A percentile compares a stretch with the other conserved stretches of the same genome.
Conservation (phyloP, 2,888 invertebrate species). For the Dione juno region DNA sequence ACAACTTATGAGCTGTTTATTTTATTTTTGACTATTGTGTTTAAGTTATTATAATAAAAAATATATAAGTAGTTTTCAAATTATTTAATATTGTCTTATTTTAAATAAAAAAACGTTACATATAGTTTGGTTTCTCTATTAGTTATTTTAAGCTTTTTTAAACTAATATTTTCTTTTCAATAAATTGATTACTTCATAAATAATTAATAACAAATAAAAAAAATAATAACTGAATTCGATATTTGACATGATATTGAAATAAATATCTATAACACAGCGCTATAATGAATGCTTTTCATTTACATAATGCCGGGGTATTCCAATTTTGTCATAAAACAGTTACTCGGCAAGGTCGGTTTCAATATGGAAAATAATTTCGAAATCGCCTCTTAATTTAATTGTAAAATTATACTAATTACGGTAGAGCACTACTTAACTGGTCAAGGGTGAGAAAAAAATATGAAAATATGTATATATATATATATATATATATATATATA, state of each 20-base stretch:
- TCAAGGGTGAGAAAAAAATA: conserved; percentile 2
- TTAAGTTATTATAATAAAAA: background rate
- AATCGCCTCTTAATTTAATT: conserved; percentile 7
- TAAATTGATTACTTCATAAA: background rate
- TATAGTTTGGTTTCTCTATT: background rate
- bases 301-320: conserved; percentile 63
- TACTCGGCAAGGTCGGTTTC: conserved; percentile 64
- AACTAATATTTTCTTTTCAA: no score
- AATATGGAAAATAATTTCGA: conserved; percentile 39
- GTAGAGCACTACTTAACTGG: background rate
- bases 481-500: no score
- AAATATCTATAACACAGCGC: conserved; percentile 51
- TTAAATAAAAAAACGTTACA: no score
- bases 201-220: conserved; percentile 3
- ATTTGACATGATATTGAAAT: conserved; percentile 11
- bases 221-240: background rate
- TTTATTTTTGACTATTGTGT: conserved; percentile 4
- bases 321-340: conserved; percentile 60
- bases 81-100: no score
- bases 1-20: conserved; percentile 44
- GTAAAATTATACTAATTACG: conserved; percentile 5
- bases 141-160: background rate
- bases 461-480: no score
- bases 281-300: conserved; percentile 54
- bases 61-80: background rate